Conservation (phyloP, 1,140 invertebrate genomes). For the Drosophila lowei region DNA sequence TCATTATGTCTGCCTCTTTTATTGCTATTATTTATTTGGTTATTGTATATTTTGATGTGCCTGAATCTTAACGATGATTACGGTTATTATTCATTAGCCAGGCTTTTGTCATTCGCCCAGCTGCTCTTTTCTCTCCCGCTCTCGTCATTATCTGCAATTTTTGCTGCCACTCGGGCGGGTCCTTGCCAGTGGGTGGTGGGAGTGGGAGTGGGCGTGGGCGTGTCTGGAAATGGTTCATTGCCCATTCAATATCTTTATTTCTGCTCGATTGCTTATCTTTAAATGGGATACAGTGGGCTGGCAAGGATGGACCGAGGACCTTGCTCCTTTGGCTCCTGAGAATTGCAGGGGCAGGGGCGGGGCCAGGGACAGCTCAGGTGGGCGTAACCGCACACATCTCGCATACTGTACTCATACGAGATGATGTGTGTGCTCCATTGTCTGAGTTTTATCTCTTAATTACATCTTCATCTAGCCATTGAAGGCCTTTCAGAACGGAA, state of each 20-base stretch:
- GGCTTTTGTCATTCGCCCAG: slow-evolving; percentile 42
- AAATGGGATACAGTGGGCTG: slow-evolving; percentile 1
- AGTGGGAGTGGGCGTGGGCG: not conserved
- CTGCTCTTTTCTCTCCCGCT: slow-evolving; percentile 5
- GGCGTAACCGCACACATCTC: slow-evolving; percentile 7
- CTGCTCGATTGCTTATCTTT: slow-evolving; percentile 39
- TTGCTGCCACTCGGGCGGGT: slow-evolving; percentile 13
- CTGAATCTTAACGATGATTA: slow-evolving; percentile 68
- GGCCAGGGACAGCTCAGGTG: slow-evolving; percentile 9
- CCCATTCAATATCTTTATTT: slow-evolving; percentile 48
- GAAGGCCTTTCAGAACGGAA: slow-evolving; percentile 55
- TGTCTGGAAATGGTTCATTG: slow-evolving; percentile 40
- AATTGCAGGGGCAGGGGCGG: not conserved
- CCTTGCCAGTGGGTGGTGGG: no score
- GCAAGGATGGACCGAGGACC: slow-evolving; percentile 2
- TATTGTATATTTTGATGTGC: slow-evolving; percentile 35
- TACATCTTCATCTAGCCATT: slow-evolving; percentile 70
- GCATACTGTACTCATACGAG: not conserved
- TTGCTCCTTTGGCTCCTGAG: not conserved
- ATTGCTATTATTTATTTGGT: slow-evolving; percentile 44
- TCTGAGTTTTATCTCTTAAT: slow-evolving; percentile 76
- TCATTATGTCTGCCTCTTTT: not conserved
- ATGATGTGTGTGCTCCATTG: slow-evolving; percentile 48
- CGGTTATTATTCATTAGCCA: slow-evolving; percentile 69
- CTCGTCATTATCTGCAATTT: slow-evolving; percentile 57